Base-by-base conservation (phyloP, 2,888 invertebrate species). In the Amiota communis region DNA sequence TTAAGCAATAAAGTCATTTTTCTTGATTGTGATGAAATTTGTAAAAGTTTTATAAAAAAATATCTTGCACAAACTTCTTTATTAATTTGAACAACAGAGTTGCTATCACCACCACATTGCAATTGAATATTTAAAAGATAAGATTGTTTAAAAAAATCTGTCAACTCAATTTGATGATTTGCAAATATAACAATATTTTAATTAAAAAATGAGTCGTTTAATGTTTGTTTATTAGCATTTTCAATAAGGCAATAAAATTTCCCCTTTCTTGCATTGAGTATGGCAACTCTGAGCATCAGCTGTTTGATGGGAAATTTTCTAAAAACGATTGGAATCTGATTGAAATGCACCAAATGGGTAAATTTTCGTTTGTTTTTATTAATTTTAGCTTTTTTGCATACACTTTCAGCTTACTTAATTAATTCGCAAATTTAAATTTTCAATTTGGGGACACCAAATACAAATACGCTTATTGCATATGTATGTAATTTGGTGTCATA, bases 331-430 rank as follows among this genome's bases (percentile, higher is more conserved):
- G 23, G 20, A 15, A 20, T 8, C 10, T 53, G 8, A 53, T n/a
- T 53, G 23, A 59, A 15, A 20, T 8, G 23, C 12, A 13, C n/a
- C 8, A 59, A 2, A 12, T 36, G 6, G 36, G 36, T 20, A 59
- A 9, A 59, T 59, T 59, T 59, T 59, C 59, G 47, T 49, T 48
- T 65, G 2, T 65, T 48, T 65, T 65, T 47, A 65, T 64, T 48
- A 48, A 47, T 65, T 65, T 64, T 15, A n/a, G 48, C 47, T 64
- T 65, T 64, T 65, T 68, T 17, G 51, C 20, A 23, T 53, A 68
- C 67, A 68, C 64, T 67, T 72, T 72, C 57, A 65, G 53, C 51
- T 72, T 53, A 64, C 48, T n/a, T 46, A 59, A 51, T 57, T 64
- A 67, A 4, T 72, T 59, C 56, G 59, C 67, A 46, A 12, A 47